These are phyloP conservation scores for Alethe castanea DNA, from an alignment of 2,113 vertebrate species.

Conservation along the genomic window DNA sequence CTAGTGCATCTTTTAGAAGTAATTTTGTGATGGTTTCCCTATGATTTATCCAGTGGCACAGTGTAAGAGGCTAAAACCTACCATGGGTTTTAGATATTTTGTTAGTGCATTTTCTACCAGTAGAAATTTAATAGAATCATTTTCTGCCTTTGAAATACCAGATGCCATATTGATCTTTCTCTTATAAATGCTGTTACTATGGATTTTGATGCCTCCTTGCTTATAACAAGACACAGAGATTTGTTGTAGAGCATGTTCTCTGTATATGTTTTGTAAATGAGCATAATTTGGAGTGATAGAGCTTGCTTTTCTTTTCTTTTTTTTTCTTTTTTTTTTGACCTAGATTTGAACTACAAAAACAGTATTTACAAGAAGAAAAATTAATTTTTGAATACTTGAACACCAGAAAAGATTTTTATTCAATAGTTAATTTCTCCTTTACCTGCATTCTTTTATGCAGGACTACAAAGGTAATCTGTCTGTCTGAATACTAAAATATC, in stretches of 20 bases:
- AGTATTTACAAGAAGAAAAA: neutral
- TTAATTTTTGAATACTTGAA: neutral
- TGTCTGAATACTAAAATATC: neutral
- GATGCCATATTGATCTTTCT: conserved; percentile 42
- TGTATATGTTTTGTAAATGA: conserved; percentile 28
- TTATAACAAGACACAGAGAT: conserved; percentile 10
- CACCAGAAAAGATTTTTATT: neutral
- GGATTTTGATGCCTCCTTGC: conserved; percentile 39
- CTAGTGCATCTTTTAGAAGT: neutral
- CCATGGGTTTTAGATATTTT: neutral
- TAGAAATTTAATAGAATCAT: conserved; percentile 35
- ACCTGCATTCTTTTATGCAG: neutral
- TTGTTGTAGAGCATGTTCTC: neutral
- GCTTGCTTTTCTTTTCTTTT: neutral
- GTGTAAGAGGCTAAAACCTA: neutral
- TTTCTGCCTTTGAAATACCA: conserved; percentile 45
- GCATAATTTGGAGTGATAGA: neutral
- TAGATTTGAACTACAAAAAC: neutral
- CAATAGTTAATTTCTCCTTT: neutral
- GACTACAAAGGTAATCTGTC: neutral
- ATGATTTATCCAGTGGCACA: neutral
- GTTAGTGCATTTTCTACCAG: neutral
- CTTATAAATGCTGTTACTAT: conserved; percentile 40
- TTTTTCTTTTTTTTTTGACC: neutral
- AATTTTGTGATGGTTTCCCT: neutral